Base-by-base conservation (phyloP, 1,140 invertebrate species). In the Ceratoteleas bidentatus region DNA sequence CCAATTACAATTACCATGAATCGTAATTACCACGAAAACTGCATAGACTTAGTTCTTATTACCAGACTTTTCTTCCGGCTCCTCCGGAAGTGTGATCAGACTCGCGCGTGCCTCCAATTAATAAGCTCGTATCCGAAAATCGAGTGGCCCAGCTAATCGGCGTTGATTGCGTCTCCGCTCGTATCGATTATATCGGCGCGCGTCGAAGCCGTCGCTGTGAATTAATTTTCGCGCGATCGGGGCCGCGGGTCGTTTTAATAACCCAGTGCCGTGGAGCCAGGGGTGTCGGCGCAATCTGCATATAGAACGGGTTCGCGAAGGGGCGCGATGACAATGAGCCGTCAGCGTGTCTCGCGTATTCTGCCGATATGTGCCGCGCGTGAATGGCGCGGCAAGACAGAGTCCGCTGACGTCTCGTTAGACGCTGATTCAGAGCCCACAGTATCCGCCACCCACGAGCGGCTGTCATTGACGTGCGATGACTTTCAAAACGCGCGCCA, bases 261-360 rank as follows among this genome's bases (percentile, higher is more conserved):
- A 75, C 13, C 50, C 33, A 60, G 52, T 50, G 45, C n/a, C 33
- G 69, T 45, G 56, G 54, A 45, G 34, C 15, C 7, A 6, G 10
- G 36, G 36, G 36, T 40, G 36, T 9, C 50, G 45, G 47, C 24
- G 49, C 73, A 68, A 76, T 76, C 73, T 76, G 73, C 73, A 76
- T 76, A 76, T 68, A 76, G 64, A 76, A 68, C 64, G 73, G 57
- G 68, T 76, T 76, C 68, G 62, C 32, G 64, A 66, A 40, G 73
- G 73, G 47, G 57, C 54, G 11, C 38, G 73, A 62, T 68, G 64
- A 76, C 73, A 76, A 76, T 76, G 73, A 76, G 64, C 68, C 73
- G 64, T 66, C 72, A 53, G 53, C 47, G 70, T 34, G 70, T 75
- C 72, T 66, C 45, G 40, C 61, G 61, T 57, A 56, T 73, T 74